Evolutionary conservation across 1,140 invertebrate genomes (phyloP).

Genomic region (Colletes gigas): DNA sequence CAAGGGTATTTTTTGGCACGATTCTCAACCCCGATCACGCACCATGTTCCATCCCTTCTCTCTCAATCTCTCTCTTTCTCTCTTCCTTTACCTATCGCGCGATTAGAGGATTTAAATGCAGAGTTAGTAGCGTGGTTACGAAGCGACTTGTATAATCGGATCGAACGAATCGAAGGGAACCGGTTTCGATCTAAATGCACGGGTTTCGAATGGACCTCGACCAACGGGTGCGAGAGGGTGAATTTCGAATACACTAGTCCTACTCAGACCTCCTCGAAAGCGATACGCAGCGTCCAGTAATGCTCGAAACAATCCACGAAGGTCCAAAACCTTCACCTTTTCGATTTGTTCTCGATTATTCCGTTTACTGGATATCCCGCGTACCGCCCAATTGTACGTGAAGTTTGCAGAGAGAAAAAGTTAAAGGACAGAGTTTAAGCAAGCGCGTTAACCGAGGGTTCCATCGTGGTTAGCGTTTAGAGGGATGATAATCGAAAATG

Average conservation of each 20-base stretch:
- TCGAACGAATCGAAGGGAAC: conserved; percentile 9
- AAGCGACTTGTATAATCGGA: conserved; percentile 12
- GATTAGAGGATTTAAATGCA: conserved; percentile 43
- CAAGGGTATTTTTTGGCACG: conserved; percentile 45
- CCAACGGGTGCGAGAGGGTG: background rate
- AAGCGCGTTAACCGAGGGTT: background rate
- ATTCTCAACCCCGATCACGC: conserved; percentile 30
- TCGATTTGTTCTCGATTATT: too few relatives aligned
- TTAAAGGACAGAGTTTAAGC: too few relatives aligned
- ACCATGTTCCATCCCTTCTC: conserved; percentile 33
- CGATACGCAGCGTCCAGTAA: too few relatives aligned
- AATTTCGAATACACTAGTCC: background rate
- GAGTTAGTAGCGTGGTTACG: conserved; percentile 26
- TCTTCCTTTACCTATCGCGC: background rate
- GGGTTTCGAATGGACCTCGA: conserved; percentile 9
- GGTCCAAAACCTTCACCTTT: too few relatives aligned
- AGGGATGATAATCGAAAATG: background rate
- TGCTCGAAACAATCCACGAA: too few relatives aligned
- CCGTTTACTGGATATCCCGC: too few relatives aligned
- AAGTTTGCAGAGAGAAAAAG: too few relatives aligned
- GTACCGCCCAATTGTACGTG: too few relatives aligned
- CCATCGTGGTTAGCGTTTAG: background rate
- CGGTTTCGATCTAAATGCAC: conserved; percentile 49
- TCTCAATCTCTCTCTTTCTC: background rate
- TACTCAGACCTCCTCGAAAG: background rate